Evolutionary conservation across 2,113 vertebrate species (phyloP).

Genomic region (Ramphastos sulfuratus): DNA sequence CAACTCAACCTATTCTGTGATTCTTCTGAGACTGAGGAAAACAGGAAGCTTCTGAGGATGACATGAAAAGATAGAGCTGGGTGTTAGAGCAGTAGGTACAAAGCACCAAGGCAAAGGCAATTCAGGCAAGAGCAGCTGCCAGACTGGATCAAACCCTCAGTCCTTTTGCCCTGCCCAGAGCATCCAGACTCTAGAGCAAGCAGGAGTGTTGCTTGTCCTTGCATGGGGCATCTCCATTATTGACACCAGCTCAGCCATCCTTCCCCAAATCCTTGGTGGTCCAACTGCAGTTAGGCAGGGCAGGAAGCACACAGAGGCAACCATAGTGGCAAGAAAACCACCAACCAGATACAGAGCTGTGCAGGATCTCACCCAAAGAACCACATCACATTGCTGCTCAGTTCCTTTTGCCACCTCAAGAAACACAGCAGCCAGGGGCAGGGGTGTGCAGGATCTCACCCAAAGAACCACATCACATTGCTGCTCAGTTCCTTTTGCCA

Average conservation of each 20-base stretch:
- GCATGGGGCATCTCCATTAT: neutral
- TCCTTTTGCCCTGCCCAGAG: neutral
- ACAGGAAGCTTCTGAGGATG: neutral
- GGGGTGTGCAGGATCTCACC: too few relatives aligned
- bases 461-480: too few relatives aligned
- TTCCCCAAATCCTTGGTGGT: neutral
- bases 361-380: neutral
- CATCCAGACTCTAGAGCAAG: neutral
- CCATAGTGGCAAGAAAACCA: neutral
- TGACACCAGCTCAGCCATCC: neutral
- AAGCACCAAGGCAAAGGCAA: neutral
- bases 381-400: too few relatives aligned
- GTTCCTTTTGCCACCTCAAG: too few relatives aligned
- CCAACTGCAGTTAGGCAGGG: neutral
- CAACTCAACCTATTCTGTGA: too few relatives aligned
- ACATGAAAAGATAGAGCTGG: neutral
- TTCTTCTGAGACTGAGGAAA: accelerated
- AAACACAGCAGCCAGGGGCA: too few relatives aligned
- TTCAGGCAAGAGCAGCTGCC: neutral
- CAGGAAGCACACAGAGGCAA: neutral
- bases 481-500: too few relatives aligned
- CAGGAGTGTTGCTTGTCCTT: neutral
- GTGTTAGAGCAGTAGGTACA: neutral
- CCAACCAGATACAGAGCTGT: neutral
- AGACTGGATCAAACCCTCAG: neutral